These are phyloP conservation scores for Agonum fuliginosum DNA, from an alignment of 2,888 invertebrate species.

Conservation along the genomic window DNA sequence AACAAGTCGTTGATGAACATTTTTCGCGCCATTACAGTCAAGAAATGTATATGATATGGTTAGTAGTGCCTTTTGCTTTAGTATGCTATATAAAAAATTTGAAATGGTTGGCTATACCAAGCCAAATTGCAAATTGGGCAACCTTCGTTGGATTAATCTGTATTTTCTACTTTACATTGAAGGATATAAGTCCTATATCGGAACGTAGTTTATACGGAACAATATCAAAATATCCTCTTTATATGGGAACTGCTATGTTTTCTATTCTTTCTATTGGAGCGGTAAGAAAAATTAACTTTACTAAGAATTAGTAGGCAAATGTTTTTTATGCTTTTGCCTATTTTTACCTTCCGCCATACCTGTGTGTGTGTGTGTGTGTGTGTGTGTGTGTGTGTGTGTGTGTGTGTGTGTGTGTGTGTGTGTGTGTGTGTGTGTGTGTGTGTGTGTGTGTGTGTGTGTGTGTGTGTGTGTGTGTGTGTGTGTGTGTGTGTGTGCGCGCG, in stretches of 20 bases:
- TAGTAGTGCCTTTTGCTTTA: background rate
- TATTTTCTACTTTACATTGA: constrained; percentile 32
- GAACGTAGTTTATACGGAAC: background rate
- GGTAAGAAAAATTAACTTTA: too few species aligned
- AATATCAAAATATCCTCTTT: background rate
- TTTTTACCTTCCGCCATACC: too few species aligned
- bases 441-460: too few species aligned
- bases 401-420: too few species aligned
- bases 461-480: too few species aligned
- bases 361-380: too few species aligned
- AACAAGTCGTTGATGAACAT: constrained; percentile 56
- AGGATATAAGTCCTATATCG: background rate
- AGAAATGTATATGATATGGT: constrained; percentile 4
- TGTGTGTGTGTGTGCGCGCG: too few species aligned
- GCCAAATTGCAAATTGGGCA: background rate
- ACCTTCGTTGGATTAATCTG: background rate
- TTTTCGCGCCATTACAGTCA: background rate
- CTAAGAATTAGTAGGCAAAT: too few species aligned
- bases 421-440: too few species aligned
- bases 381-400: too few species aligned
- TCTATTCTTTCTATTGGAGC: constrained; percentile 30
- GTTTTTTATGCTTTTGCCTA: too few species aligned
- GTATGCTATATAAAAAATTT: constrained; percentile 20
- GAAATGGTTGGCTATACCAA: background rate
- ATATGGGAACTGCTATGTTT: constrained; percentile 43